Percentiles rank a stretch among this genome's conserved stretches.
phyloP scores from a whole-genome alignment of 2,113 vertebrate species.

The Camelus bactrianus region DNA sequence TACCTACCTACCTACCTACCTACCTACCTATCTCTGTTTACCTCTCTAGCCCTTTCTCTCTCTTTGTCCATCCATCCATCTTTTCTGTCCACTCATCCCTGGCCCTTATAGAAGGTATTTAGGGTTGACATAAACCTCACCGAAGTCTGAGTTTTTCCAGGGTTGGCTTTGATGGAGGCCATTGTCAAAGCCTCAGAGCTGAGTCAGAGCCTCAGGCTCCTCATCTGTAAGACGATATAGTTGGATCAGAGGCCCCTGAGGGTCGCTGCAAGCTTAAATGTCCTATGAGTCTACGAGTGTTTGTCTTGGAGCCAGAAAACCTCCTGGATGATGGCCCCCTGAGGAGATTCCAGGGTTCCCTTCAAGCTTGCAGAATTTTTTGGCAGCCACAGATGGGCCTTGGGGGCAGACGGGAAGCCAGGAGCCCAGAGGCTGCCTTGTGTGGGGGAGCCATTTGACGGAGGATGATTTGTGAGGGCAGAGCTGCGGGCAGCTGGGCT shows the following conservation, averaged over 20 bases:
- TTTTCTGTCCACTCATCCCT: background rate
- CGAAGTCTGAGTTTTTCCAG: background rate
- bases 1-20: no score
- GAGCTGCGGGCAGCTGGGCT: conserved; percentile 59
- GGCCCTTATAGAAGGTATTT: background rate
- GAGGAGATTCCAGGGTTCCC: background rate
- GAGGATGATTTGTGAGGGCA: conserved; percentile 65
- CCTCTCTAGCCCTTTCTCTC: no score
- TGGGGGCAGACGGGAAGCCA: background rate
- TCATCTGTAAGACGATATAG: background rate
- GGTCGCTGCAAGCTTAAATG: background rate
- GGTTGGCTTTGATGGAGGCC: background rate
- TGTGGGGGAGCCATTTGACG: background rate
- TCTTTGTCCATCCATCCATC: no score
- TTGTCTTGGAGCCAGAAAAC: conserved; percentile 14
- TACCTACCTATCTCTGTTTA: background rate
- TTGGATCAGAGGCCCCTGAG: background rate
- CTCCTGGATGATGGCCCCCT: background rate
- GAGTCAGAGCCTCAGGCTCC: background rate
- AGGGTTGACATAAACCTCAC: background rate
- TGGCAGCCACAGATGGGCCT: conserved; percentile 27
- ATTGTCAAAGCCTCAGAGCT: background rate
- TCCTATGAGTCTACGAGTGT: background rate
- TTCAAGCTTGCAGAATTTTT: conserved; percentile 34
- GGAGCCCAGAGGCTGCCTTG: conserved; percentile 49